These are phyloP conservation scores for Hylomyscus alleni DNA, from an alignment of 2,797 vertebrate species.

Conservation along the genomic window DNA sequence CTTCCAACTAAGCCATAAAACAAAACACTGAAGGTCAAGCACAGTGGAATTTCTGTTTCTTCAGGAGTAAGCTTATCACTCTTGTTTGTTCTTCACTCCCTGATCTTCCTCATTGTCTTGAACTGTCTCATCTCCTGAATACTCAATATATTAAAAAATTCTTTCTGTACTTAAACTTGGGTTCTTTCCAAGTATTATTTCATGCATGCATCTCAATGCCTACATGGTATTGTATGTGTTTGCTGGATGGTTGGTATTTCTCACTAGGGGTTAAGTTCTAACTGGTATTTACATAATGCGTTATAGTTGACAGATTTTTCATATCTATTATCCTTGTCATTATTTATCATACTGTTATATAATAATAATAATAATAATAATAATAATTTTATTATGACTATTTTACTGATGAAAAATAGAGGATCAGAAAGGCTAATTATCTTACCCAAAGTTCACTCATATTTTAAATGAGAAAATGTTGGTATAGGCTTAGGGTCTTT, in stretches of 20 bases:
- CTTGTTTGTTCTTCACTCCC: not conserved
- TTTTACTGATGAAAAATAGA: slow-evolving; percentile 42
- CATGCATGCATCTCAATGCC: not conserved
- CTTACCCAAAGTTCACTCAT: not conserved
- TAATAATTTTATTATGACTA: not conserved
- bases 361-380: slow-evolving; percentile 9
- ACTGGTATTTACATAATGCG: not conserved
- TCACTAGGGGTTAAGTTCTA: slow-evolving; percentile 28
- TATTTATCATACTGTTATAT: not conserved
- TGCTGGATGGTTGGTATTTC: not conserved
- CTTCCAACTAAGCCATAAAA: slow-evolving; percentile 33
- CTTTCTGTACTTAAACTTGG: slow-evolving; percentile 9
- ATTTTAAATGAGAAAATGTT: slow-evolving; percentile 27
- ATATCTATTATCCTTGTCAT: not conserved
- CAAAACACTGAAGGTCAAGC: slow-evolving; percentile 13
- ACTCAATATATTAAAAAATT: not conserved
- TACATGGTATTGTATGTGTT: not conserved
- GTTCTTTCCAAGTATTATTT: slow-evolving; percentile 39
- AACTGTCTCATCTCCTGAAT: not conserved
- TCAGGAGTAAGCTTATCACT: not conserved
- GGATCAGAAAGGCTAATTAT: not conserved
- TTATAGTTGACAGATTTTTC: slow-evolving; percentile 1
- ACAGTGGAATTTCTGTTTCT: not conserved
- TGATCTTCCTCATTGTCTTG: not conserved
- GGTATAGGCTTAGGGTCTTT: not conserved